Base-by-base conservation (phyloP, 2,113 vertebrate genomes). In the Megalops atlanticus region DNA sequence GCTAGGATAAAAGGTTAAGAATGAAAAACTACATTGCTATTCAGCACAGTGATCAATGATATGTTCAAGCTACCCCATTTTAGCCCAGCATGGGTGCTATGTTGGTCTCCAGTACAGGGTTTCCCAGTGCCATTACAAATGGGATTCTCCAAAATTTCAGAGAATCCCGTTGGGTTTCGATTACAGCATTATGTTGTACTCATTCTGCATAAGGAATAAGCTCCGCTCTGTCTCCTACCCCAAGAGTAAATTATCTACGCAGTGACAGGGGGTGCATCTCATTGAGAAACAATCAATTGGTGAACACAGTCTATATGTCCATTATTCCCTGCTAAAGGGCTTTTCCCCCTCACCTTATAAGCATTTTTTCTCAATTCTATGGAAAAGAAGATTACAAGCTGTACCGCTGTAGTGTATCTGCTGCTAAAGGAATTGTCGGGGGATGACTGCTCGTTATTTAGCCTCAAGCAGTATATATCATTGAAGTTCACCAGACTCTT, bases 391-490 rank as follows among this genome's bases (percentile, higher is more conserved):
- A 68, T 38, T 68, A 38, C 39, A 40, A 15, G 39, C 52, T 78
- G 49, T 27, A 58, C 8, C 11, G 24, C 24, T 77, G 45, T 52
- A 38, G 76, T 27, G 54, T 39, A 40, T 52, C 52, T 40, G 35
- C 52, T 11, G 52, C 52, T 64, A 7, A 68, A 33, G 7, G n/a
- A n/a, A 58, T 39, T 41, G 35, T 78, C 47, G 27, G 77, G 49
- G 77, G 77, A 78, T 52, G n/a, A 38, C 49, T 68, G 35, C 38
- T n/a, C 64, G 77, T 52, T 78, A 78, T 78, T 41, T 38, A 64
- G 77, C 77, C 49, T 21, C 21, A 78, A 33, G 49, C 52, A 64
- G 77, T 78, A 41, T 78, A 78, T 78, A 78, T 68, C 77, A 78
- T 78, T 78, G 7, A 68, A 68, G 49, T 64, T 78, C 58, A 58